phyloP scores from a whole-genome alignment of 2,888 invertebrate species.

The Leptopilina syphax region DNA sequence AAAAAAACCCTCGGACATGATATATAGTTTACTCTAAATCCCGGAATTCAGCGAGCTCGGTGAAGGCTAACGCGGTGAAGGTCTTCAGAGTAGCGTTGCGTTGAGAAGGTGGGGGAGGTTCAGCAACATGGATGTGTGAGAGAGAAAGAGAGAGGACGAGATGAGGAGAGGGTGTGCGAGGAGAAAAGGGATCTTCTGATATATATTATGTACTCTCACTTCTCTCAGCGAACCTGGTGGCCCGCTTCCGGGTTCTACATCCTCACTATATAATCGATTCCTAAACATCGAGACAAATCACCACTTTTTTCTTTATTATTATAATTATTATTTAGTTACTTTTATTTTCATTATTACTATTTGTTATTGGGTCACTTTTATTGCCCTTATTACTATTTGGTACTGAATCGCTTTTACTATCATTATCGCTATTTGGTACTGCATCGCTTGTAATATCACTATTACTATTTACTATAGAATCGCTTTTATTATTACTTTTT shows the following conservation, averaged over 20 bases:
- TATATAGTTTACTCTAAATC: constrained; percentile 60
- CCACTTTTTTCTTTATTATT: not conserved
- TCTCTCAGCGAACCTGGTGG: constrained; percentile 40
- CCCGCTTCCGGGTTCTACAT: constrained; percentile 44
- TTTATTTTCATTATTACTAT: too few species aligned
- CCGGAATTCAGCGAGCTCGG: constrained; percentile 73
- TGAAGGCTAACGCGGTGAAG: constrained; percentile 77
- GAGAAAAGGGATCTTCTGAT: constrained; percentile 37
- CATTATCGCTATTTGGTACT: too few species aligned
- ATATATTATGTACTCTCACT: constrained; percentile 38
- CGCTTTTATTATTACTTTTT: too few species aligned
- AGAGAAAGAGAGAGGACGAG: constrained; percentile 45
- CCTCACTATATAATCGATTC: constrained; percentile 26
- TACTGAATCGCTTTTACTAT: too few species aligned
- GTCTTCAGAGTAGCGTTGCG: constrained; percentile 67
- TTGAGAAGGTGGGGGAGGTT: constrained; percentile 37
- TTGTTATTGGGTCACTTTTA: too few species aligned
- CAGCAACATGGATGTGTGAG: constrained; percentile 50
- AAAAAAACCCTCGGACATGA: constrained; percentile 54
- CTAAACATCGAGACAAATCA: constrained; percentile 3
- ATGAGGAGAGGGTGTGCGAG: constrained; percentile 43
- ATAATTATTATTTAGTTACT: not conserved
- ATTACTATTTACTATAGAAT: too few species aligned
- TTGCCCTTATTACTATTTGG: too few species aligned
- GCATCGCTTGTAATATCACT: too few species aligned